Base-by-base conservation (phyloP, 2,888 invertebrate species). In the Nomada ruficornis region DNA sequence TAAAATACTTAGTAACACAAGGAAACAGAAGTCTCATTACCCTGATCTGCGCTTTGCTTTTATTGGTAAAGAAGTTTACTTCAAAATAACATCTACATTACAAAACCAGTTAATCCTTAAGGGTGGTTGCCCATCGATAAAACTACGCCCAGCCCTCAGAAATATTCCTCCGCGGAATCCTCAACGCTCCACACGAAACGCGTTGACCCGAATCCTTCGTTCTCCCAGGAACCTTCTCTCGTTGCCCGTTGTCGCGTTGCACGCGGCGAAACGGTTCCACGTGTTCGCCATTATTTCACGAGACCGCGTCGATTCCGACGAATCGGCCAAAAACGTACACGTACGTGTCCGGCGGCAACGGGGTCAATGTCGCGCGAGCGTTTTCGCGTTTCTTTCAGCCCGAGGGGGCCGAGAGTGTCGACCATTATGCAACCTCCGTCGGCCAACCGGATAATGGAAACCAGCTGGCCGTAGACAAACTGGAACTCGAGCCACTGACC, bases 321-420 rank as follows among this genome's bases (percentile, higher is more conserved):
- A 50, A 50, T 15, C 50, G 50, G 1, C 50, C 7, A 7, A 36
- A 36, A 36, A 13, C 18, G 5, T 50, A 15, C 50, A 0, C 13
- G 15, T 5, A 13, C 44, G 74, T 79, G 62, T 44, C 55, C 70
- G 72, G 55, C 72, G 80, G 72, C 76, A 84, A 84, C 52, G 78
- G n/a, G 86, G 86, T 82, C 86, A 86, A 84, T 86, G 86, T 86
- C 84, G 78, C 64, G 52, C 67, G 67, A 80, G 71, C 63, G 72
- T 79, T 78, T 78, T 70, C 72, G 77, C 57, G 20, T 62, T 62
- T 63, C 67, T 63, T 80, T 62, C 26, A 44, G 54, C 55, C 11
- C 73, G 60, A 52, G 9, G n/a, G 18, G 20, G 65, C 20, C 36
- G 3, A 11, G 59, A 26, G 20, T n/a, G 59, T 26, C 18, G 36